phyloP scores from a whole-genome alignment of 2,113 vertebrate species.

The Panthera tigris region DNA sequence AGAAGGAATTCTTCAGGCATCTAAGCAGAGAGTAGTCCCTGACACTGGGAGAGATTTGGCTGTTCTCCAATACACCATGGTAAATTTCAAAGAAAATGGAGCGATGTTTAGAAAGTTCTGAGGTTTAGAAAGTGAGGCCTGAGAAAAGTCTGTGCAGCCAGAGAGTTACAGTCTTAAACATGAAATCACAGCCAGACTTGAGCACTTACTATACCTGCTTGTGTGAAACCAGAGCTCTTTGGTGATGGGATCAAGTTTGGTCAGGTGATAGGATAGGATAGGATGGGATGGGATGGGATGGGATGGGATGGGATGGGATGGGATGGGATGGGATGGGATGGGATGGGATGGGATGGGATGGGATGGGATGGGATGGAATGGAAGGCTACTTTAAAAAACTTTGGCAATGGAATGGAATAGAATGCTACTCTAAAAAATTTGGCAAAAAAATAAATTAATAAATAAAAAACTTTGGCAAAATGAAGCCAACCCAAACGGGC shows the following conservation, averaged over 20 bases:
- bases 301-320: no score
- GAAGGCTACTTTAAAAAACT: background rate
- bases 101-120: conserved; percentile 15
- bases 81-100: conserved; percentile 36
- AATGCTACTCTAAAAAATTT: background rate
- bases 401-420: background rate
- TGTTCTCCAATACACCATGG: background rate
- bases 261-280: background rate
- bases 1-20: conserved; percentile 30
- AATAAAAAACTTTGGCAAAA: background rate
- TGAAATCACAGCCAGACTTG: background rate
- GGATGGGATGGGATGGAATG: background rate
- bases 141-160: background rate
- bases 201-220: background rate
- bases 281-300: no score
- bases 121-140: background rate
- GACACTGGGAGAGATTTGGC: conserved; percentile 4
- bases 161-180: background rate
- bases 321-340: background rate
- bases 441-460: no score
- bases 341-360: background rate
- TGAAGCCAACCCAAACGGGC: background rate
- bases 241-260: background rate
- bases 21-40: background rate
- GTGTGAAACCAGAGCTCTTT: background rate